Conservation (phyloP, 2,797 vertebrate genomes). For the Crenuchus spilurus region DNA sequence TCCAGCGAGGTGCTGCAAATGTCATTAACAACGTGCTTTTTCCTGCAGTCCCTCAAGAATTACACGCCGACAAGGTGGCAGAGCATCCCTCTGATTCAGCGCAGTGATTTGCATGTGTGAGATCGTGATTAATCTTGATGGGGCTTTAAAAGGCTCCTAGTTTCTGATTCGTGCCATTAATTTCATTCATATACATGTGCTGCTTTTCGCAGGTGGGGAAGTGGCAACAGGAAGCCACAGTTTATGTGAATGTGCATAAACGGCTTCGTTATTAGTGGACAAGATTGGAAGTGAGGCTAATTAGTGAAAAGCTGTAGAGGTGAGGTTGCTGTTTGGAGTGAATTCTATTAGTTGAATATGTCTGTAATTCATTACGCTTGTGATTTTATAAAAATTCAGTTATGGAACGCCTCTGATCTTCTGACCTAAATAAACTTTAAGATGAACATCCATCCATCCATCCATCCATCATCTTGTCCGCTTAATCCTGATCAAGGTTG, state of each 20-base stretch:
- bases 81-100: slow-evolving; percentile 48
- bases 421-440: too few relatives aligned
- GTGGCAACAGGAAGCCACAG: not conserved
- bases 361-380: too few relatives aligned
- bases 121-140: slow-evolving; percentile 57
- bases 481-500: too few relatives aligned
- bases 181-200: slow-evolving; percentile 22
- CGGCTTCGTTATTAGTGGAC: not conserved
- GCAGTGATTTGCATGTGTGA: slow-evolving; percentile 56
- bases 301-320: not conserved
- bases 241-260: not conserved
- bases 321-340: not conserved
- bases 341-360: too few relatives aligned
- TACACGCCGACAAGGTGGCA: slow-evolving; percentile 35
- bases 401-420: too few relatives aligned
- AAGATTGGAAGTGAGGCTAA: not conserved
- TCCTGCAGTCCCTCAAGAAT: slow-evolving; percentile 5
- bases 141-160: slow-evolving; percentile 45
- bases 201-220: slow-evolving; percentile 11
- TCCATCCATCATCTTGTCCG: too few relatives aligned
- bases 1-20: slow-evolving; percentile 19
- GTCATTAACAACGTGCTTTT: slow-evolving; percentile 28
- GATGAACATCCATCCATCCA: too few relatives aligned
- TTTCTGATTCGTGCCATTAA: slow-evolving; percentile 43
- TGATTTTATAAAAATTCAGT: too few relatives aligned